Conservation (phyloP, 2,888 invertebrate genomes). For the Azorinus chamasolen region DNA sequence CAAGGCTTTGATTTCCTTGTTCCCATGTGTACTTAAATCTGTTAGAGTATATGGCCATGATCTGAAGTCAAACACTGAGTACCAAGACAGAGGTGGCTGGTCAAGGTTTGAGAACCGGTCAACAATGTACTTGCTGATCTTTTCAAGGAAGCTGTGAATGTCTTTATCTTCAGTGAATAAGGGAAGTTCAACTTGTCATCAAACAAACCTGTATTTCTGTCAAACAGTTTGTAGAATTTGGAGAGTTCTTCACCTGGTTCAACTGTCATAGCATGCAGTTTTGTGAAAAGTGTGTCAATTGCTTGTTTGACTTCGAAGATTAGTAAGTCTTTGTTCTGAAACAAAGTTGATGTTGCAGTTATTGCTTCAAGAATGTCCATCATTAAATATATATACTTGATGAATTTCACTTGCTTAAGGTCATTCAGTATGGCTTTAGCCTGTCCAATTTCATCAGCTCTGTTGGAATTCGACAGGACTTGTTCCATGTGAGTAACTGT, state of each 20-base stretch:
- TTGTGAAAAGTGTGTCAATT: conserved; percentile 28
- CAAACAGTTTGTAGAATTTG: conserved; percentile 13
- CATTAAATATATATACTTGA: conserved; percentile 27
- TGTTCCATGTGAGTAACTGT: conserved; percentile 32
- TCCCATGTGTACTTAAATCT: conserved; percentile 26
- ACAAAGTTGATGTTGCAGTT: conserved; percentile 23
- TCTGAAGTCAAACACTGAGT: conserved; percentile 33
- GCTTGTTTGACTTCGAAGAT: conserved; percentile 38
- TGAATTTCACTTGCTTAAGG: conserved; percentile 10
- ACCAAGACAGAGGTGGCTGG: conserved; percentile 13
- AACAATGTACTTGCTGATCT: conserved; percentile 18
- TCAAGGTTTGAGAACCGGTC: conserved; percentile 22
- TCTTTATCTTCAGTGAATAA: conserved; percentile 24
- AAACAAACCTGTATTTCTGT: conserved; percentile 14
- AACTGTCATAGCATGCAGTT: conserved; percentile 29
- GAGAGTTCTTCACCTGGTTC: conserved; percentile 18
- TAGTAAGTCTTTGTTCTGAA: conserved; percentile 42
- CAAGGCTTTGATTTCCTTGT: conserved; percentile 2
- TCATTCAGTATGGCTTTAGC: conserved; percentile 19
- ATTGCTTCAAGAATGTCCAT: conserved; percentile 21
- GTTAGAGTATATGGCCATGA: conserved; percentile 19
- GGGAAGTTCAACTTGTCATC: conserved; percentile 10
- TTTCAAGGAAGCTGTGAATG: conserved; percentile 19
- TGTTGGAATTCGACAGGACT: conserved; percentile 17
- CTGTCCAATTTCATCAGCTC: conserved; percentile 25